Base-by-base conservation (phyloP, 1,140 invertebrate genomes). In the Anoplolepis gracilipes region DNA sequence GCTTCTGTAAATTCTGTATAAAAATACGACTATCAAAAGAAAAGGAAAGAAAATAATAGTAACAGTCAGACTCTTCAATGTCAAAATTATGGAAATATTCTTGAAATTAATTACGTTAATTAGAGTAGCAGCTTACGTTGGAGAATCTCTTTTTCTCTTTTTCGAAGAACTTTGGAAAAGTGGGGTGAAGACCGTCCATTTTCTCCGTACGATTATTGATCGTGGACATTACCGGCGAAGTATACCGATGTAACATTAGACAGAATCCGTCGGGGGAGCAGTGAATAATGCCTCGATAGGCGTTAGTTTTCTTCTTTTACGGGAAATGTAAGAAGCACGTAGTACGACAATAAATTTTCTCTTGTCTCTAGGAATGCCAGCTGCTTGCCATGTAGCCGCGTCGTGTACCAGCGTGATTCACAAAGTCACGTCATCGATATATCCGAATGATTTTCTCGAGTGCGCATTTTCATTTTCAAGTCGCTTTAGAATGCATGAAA, bases 381-480 rank as follows among this genome's bases (percentile, higher is more conserved):
- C 69, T 87, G 70, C 79, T 73, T 76, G 73, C 36, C 67, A 53
- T 36, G 25, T 30, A 22, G 67, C 36, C n/a, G 28, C 33, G 64
- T 33, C 19, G 61, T 62, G 64, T 73, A 77, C 25, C 13, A n/a
- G 86, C 82, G 76, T 90, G 88, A 90, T 90, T 90, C 89, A 85
- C 59, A 49, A 62, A 79, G 36, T 77, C 84, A 75, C 89, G 89
- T 90, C 88, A 90, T 90, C 89, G 89, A 90, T 88, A 88, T 88
- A 77, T 86, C 57, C 36, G 77, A 73, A 78, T 59, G 22, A 87
- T 89, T 77, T 82, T 67, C 81, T 73, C 33, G 42, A 2, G 19
- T 16, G 49, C 11, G 49, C 30, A 53, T 67, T 82, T 72, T 42
- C 69, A 72, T 84, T 62, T 61, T 10, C 39, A 36, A 64, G 22